Evolutionary conservation across 2,888 invertebrate genomes (phyloP), one percentile per base, ranked within the genome.

Genomic region (Clunio marinus): DNA sequence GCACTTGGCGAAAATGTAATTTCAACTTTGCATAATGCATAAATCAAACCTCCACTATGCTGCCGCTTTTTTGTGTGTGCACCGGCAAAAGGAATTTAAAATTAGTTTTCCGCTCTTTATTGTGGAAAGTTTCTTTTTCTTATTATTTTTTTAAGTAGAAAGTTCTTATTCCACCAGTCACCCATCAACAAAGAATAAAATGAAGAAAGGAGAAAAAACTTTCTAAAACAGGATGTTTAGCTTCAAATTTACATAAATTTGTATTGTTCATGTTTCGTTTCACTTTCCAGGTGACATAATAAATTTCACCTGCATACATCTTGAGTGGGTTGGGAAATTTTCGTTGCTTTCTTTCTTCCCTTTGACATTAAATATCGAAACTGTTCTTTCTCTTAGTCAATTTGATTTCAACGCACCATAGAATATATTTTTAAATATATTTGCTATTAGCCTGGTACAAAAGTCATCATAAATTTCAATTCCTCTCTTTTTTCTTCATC

Each of bases 1-100:
- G 25, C 60, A 60, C 60, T 60, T 60, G 60, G 41, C 41, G 60
- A 60, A 59, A 24, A 63, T 24, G 63, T 46, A 63, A 63, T 63
- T 63, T 45, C 46, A 46, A 46, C 46, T 37, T 46, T 63, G 63
- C 24, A 63, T 46, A 41, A 45, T 46, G 46, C 63, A 63, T 63
- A 63, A 63, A 45, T 63, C 63, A 63, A 63, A 63, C 45, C 27
- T 28, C 32, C 20, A 32, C 25, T 15, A n/a, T 59, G 17, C 32
- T 32, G 4, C 1, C 10, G 20, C 35, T 20, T 25, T 63, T 63
- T 63, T 63, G 37, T 25, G 46, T 7, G 37, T 45, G 17, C 51
- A 51, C 51, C 51, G 17, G 20, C 51, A 24, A 25, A 25, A 41
- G 24, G 46, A 63, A 46, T 46, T 46, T 63, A 37, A 63, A 63